Evolutionary conservation across 2,888 invertebrate species (phyloP), one percentile per base, ranked within the genome.

Genomic region (Dynastes hyllus): DNA sequence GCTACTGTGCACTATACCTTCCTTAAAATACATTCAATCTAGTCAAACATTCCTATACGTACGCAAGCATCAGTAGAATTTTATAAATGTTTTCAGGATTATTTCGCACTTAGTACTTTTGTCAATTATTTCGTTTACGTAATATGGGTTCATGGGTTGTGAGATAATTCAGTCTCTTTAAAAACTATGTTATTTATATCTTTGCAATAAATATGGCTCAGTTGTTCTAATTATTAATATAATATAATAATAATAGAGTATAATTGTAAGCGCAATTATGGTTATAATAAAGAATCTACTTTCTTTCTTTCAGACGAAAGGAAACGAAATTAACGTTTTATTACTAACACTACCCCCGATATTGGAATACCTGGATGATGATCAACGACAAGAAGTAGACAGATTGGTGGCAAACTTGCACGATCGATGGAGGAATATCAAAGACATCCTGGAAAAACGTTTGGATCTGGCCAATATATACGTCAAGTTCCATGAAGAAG

Each of bases 401-500:
- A 88, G 90, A 0, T 93, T 94, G 86, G 92, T 93, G 4, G 92
- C 93, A 81, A 90, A 91, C 0, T 86, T 94, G 50, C 91, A 92
- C 79, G 91, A 92, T 53, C 91, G 92, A 70, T 94, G 94, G 94
- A 89, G 91, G 40, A 91, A 92, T 80, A 88, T 93, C 5, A 92
- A 92, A 83, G 91, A 91, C 81, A 86, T 92, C 37, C 88, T 94
- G 5, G 90, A 93, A 79, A 90, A 90, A 78, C 91, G 96, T 78
- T 91, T 95, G 79, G 92, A 93, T 81, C 89, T 95, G 22, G 92
- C 93, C 16, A 91, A 92, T 61, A 88, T 93, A 81, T 94, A 95
- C 85, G 92, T 94, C 61, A 92, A 94, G 82, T 95, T 95, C 89
- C 94, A 94, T 84, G 92, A 92, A 85, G 92, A 92, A 81, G 93